Evolutionary conservation across 1,140 invertebrate genomes (phyloP).

Genomic region (Eumeta japonica): DNA sequence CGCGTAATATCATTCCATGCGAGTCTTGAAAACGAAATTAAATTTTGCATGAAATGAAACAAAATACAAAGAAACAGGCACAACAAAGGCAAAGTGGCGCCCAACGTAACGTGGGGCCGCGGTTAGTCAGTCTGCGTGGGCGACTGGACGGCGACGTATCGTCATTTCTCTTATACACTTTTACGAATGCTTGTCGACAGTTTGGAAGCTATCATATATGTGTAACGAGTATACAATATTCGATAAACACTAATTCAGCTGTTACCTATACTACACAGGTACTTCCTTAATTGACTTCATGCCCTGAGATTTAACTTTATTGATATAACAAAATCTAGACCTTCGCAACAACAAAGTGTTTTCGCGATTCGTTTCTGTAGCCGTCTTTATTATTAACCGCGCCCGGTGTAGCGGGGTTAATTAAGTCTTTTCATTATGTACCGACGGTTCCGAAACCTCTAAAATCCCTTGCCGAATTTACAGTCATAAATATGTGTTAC

Average conservation of each 20-base stretch:
- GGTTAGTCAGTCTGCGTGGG: constrained; percentile 37
- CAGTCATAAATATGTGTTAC: constrained; percentile 36
- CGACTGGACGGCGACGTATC: constrained; percentile 33
- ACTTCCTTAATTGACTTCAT: no score
- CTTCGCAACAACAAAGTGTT: no score
- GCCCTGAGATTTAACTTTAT: no score
- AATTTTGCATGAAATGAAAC: constrained; percentile 57
- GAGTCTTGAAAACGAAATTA: constrained; percentile 57
- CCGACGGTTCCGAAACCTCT: constrained; percentile 40
- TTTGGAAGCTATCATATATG: no score
- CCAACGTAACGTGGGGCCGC: constrained; percentile 26
- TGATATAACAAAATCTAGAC: no score
- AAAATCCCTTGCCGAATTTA: constrained; percentile 21
- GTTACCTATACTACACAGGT: no score
- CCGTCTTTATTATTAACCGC: constrained; percentile 36
- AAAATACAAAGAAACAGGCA: constrained; percentile 54
- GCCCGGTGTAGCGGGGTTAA: constrained; percentile 33
- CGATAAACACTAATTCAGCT: no score
- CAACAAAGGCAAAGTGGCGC: constrained; percentile 43
- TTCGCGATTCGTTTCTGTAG: not conserved
- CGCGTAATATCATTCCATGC: constrained; percentile 53
- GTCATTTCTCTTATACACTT: no score
- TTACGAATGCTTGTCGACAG: no score
- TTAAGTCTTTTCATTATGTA: constrained; percentile 50
- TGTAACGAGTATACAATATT: no score